Conservation (phyloP, 2,888 invertebrate genomes). For the Lycophotia porphyrea region DNA sequence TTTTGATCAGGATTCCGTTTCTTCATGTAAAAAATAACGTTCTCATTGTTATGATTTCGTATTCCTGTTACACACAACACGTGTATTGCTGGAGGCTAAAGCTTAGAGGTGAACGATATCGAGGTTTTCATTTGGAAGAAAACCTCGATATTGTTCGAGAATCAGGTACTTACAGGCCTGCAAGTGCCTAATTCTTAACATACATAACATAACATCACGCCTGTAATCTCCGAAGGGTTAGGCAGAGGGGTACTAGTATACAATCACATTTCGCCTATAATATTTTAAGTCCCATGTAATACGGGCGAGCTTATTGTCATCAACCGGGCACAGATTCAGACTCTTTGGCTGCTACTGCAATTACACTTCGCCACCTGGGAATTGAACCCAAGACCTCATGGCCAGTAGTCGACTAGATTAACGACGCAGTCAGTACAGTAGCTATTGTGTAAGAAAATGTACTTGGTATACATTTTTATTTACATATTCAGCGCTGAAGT, state of each 20-base stretch:
- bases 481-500: neutral
- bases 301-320: no score
- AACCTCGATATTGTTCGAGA: no score
- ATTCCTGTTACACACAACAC: constrained; percentile 41
- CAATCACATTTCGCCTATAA: no score
- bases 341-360: no score
- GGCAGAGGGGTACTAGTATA: no score
- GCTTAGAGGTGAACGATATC: constrained; percentile 4
- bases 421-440: no score
- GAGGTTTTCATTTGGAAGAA: neutral
- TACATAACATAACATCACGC: neutral
- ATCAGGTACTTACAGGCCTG: no score
- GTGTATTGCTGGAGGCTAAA: constrained; percentile 33
- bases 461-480: neutral
- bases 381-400: no score
- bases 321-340: no score
- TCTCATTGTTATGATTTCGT: constrained; percentile 56
- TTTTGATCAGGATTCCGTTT: constrained; percentile 63
- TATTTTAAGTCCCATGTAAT: no score
- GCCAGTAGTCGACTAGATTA: no score
- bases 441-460: neutral
- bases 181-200: neutral
- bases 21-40: constrained; percentile 46
- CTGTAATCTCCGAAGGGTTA: neutral
- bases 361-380: no score